Evolutionary conservation across 2,888 invertebrate genomes (phyloP).

Genomic region (Thera obeliscata): DNA sequence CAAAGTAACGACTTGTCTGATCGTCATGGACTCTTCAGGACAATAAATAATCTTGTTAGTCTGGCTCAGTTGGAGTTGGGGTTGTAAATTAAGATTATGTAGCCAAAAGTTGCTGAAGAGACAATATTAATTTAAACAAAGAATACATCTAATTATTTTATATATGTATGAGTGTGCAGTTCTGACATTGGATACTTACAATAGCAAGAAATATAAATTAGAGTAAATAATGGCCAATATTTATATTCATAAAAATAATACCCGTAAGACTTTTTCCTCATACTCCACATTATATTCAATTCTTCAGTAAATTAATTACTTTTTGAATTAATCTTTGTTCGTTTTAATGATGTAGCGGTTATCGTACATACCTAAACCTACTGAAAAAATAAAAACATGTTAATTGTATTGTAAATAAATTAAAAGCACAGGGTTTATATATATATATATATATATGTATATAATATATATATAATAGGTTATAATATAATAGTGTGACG

Average conservation of each 20-base stretch:
- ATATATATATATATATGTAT: too few species aligned
- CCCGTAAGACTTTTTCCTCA: slow-evolving; percentile 17
- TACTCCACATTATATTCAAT: slow-evolving; percentile 13
- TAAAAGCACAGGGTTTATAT: too few species aligned
- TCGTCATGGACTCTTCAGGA: too few species aligned
- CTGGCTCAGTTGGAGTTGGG: not conserved
- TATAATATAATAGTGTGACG: too few species aligned
- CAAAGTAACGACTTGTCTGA: too few species aligned
- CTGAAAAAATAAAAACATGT: slow-evolving; percentile 22
- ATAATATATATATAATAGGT: too few species aligned
- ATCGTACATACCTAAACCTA: slow-evolving; percentile 13
- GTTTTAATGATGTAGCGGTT: slow-evolving; percentile 33
- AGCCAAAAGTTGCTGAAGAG: not conserved
- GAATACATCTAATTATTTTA: not conserved
- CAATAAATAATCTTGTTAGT: too few species aligned
- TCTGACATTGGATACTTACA: too few species aligned
- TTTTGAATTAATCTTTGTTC: slow-evolving; percentile 15
- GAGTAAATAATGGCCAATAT: slow-evolving; percentile 1
- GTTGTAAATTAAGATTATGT: too few species aligned
- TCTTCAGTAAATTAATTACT: slow-evolving; percentile 14
- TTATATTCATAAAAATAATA: not conserved
- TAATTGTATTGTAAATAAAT: not conserved
- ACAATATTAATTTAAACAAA: not conserved
- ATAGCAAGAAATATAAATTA: not conserved
- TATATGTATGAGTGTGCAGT: too few species aligned